Evolutionary conservation across 2,797 vertebrate species (phyloP).

Genomic region (Acanthornis magna): DNA sequence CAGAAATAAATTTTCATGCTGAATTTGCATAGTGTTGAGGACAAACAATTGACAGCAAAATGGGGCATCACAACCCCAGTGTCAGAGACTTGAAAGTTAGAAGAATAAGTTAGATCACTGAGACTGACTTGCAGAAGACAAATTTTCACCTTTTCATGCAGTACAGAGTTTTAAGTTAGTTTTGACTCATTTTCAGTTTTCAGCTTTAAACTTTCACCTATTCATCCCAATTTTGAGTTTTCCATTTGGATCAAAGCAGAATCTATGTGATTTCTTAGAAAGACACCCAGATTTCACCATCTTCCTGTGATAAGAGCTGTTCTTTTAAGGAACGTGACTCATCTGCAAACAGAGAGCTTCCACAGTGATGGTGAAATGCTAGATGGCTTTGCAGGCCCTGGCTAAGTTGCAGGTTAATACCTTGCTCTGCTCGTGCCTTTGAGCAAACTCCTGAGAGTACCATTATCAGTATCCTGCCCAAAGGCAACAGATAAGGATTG

Average conservation of each 20-base stretch:
- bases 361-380: not conserved
- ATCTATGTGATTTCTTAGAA: not conserved
- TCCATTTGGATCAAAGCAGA: not conserved
- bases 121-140: not conserved
- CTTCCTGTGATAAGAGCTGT: not conserved
- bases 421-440: not conserved
- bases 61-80: not conserved
- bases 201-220: not conserved
- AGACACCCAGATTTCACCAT: not conserved
- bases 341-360: not conserved
- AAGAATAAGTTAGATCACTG: not conserved
- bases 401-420: not conserved
- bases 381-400: not conserved
- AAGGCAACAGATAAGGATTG: not conserved
- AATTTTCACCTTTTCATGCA: not conserved
- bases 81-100: not conserved
- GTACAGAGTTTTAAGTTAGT: not conserved
- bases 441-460: not conserved
- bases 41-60: conserved; percentile 20
- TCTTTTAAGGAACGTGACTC: not conserved
- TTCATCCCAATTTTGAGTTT: not conserved
- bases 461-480: not conserved
- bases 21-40: conserved; percentile 1
- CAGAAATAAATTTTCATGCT: not conserved
- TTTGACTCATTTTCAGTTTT: not conserved